Evolutionary conservation across 2,888 invertebrate genomes (phyloP).

Genomic region (Nymphalis c-album): DNA sequence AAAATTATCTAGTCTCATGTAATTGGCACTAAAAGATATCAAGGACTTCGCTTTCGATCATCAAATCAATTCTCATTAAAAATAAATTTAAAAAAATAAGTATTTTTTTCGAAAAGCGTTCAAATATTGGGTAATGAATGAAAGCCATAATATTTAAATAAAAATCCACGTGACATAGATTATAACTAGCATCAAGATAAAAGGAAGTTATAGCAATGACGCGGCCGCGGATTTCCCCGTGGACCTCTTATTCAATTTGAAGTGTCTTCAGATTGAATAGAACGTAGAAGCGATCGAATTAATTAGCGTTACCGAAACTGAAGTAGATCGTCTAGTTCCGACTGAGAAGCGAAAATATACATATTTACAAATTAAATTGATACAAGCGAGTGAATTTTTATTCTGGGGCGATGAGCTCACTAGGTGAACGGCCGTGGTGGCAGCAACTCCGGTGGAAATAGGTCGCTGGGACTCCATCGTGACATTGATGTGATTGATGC

Average conservation of each 20-base stretch:
- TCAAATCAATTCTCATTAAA: conserved; percentile 5
- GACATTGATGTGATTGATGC: conserved; percentile 62
- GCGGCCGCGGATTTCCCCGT: neutral
- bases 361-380: conserved; percentile 74
- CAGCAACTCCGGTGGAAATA: conserved; percentile 56
- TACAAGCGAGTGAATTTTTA: conserved; percentile 72
- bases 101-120: neutral
- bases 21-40: conserved; percentile 51
- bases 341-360: conserved; percentile 65
- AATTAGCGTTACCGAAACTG: conserved; percentile 49
- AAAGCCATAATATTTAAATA: neutral
- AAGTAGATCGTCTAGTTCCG: conserved; percentile 66
- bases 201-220: neutral
- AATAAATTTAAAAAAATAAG: too few relatives aligned
- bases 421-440: conserved; percentile 71
- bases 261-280: too few relatives aligned
- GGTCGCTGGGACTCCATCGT: conserved; percentile 68
- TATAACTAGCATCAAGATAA: neutral
- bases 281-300: conserved; percentile 19
- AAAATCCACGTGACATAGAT: neutral
- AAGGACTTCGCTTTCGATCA: conserved; percentile 22
- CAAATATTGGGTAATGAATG: neutral
- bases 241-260: neutral
- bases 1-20: conserved; percentile 63
- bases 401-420: conserved; percentile 77